Conservation (phyloP, 2,113 vertebrate species). For the Paracanthobrama guichenoti region DNA sequence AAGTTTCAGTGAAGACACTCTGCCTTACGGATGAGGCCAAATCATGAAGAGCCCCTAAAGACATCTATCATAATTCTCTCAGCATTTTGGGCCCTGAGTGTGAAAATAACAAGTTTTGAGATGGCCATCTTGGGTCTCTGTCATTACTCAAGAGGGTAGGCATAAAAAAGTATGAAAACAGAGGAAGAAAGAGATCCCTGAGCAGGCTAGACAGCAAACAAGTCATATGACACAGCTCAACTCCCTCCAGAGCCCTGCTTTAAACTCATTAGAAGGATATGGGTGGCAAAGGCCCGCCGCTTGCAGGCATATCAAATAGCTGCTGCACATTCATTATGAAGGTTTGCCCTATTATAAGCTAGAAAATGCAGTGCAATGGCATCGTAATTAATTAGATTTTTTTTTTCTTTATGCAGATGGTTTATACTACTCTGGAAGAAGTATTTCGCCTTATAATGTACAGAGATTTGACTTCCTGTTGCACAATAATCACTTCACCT, state of each 20-base stretch:
- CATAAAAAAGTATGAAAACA: not conserved
- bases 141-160: constrained; percentile 37
- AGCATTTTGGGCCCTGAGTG: not conserved
- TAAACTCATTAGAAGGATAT: constrained; percentile 60
- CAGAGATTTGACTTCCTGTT: constrained; percentile 10
- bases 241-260: constrained; percentile 49
- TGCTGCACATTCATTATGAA: constrained; percentile 54
- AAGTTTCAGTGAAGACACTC: not conserved
- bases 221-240: constrained; percentile 44
- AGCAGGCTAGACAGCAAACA: constrained; percentile 6
- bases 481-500: constrained; percentile 31
- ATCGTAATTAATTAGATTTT: constrained; percentile 48
- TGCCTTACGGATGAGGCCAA: constrained; percentile 5
- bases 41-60: constrained; percentile 13
- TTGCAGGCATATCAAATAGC: constrained; percentile 57
- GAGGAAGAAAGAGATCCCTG: not conserved
- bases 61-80: constrained; percentile 22
- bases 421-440: constrained; percentile 33
- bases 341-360: constrained; percentile 52
- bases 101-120: constrained; percentile 23
- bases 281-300: constrained; percentile 49
- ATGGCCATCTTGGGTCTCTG: constrained; percentile 15
- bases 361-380: constrained; percentile 46
- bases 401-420: constrained; percentile 44
- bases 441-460: constrained; percentile 8